Conservation (phyloP, 2,797 vertebrate species). For the Muscicapa striata region DNA sequence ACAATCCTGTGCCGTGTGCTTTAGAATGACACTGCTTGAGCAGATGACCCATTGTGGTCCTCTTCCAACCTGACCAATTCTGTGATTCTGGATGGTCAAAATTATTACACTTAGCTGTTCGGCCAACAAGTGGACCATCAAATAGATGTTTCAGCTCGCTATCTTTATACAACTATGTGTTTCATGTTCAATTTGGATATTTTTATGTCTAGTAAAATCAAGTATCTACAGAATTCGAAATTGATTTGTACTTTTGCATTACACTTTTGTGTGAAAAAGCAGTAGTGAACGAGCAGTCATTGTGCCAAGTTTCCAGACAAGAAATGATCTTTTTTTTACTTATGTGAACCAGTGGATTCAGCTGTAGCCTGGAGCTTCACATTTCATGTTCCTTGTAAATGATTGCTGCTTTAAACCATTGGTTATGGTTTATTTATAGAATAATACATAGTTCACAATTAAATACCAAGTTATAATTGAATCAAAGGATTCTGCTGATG, state of each 20-base stretch:
- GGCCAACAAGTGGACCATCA: background rate
- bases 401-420: slow-evolving; percentile 33
- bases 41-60: background rate
- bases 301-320: background rate
- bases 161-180: background rate
- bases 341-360: background rate
- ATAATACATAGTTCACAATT: slow-evolving; percentile 48
- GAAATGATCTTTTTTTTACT: background rate
- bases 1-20: background rate
- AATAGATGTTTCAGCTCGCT: background rate
- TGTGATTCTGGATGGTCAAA: background rate
- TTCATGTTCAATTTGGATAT: background rate
- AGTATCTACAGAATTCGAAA: background rate
- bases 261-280: background rate
- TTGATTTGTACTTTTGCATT: background rate
- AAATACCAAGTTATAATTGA: slow-evolving; percentile 55
- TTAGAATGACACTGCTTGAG: background rate
- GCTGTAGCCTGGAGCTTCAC: background rate
- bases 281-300: background rate
- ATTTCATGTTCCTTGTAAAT: background rate
- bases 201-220: background rate
- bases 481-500: slow-evolving; percentile 61
- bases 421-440: slow-evolving; percentile 52
- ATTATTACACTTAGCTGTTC: background rate
- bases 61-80: background rate